Evolutionary conservation across 2,888 invertebrate genomes (phyloP).

Genomic region (Sinotaia quadrata): DNA sequence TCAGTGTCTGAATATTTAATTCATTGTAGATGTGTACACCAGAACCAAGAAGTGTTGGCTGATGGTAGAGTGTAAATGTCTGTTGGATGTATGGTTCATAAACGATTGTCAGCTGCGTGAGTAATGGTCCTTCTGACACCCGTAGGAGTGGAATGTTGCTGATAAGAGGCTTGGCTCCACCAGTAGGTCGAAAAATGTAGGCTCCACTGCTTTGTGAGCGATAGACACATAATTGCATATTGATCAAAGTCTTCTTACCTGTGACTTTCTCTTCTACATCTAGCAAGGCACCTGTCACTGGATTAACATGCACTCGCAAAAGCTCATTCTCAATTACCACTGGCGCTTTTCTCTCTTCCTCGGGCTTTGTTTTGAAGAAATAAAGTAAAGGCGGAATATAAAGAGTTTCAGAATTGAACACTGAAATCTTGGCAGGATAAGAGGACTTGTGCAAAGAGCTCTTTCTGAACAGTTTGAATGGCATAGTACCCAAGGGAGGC

Average conservation of each 20-base stretch:
- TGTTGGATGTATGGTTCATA: slow-evolving; percentile 52
- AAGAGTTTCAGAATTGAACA: slow-evolving; percentile 45
- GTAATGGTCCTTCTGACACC: slow-evolving; percentile 87
- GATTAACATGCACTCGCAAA: slow-evolving; percentile 51
- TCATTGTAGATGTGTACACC: slow-evolving; percentile 57
- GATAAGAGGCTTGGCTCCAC: slow-evolving; percentile 50
- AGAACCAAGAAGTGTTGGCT: slow-evolving; percentile 48
- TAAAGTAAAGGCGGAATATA: slow-evolving; percentile 39
- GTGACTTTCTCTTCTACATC: slow-evolving; percentile 83
- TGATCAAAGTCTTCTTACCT: slow-evolving; percentile 78
- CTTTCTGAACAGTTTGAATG: slow-evolving; percentile 69
- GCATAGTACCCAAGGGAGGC: slow-evolving; percentile 83
- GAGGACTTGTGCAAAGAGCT: slow-evolving; percentile 26
- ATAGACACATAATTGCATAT: slow-evolving; percentile 84
- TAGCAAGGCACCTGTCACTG: slow-evolving; percentile 75
- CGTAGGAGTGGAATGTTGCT: slow-evolving; percentile 77
- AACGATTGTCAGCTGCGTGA: slow-evolving; percentile 87
- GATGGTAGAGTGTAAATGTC: slow-evolving; percentile 52
- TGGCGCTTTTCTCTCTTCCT: slow-evolving; percentile 12
- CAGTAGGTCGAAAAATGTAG: slow-evolving; percentile 66
- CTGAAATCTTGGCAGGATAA: slow-evolving; percentile 47
- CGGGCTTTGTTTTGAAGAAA: slow-evolving; percentile 43
- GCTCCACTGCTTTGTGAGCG: slow-evolving; percentile 77
- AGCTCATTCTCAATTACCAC: slow-evolving; percentile 55
- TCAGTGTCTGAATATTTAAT: slow-evolving; percentile 51